Conservation (phyloP, 1,140 invertebrate genomes). For the Armadillidium nasatum region DNA sequence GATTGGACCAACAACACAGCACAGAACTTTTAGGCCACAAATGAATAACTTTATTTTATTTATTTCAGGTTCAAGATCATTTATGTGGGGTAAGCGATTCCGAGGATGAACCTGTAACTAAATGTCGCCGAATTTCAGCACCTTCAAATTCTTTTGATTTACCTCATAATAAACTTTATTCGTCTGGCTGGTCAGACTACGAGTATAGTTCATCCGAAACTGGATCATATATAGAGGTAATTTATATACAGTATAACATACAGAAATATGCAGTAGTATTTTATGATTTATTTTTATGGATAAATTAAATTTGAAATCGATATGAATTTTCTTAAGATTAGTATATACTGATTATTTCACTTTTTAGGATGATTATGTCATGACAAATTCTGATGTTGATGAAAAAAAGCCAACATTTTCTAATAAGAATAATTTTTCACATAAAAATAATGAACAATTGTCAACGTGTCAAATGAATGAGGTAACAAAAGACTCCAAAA, state of each 20-base stretch:
- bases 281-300: not conserved
- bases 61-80: constrained; percentile 33
- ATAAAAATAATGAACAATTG: not conserved
- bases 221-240: constrained; percentile 43
- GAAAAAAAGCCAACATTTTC: no score
- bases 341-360: not conserved
- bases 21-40: no score
- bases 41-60: not conserved
- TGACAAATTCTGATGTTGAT: not conserved
- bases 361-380: not conserved
- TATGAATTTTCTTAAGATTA: no score
- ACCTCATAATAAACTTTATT: not conserved
- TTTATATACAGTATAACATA: not conserved
- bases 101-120: constrained; percentile 65
- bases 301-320: not conserved
- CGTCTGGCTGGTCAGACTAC: constrained; percentile 53
- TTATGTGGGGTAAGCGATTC: constrained; percentile 48
- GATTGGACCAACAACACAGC: no score
- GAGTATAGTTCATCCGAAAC: constrained; percentile 48
- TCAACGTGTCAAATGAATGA: not conserved
- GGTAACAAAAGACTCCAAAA: not conserved
- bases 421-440: not conserved
- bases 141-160: constrained; percentile 16
- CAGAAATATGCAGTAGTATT: not conserved
- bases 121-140: constrained; percentile 51